Base-by-base conservation (phyloP, 1,140 invertebrate species). In the Patella vulgata region DNA sequence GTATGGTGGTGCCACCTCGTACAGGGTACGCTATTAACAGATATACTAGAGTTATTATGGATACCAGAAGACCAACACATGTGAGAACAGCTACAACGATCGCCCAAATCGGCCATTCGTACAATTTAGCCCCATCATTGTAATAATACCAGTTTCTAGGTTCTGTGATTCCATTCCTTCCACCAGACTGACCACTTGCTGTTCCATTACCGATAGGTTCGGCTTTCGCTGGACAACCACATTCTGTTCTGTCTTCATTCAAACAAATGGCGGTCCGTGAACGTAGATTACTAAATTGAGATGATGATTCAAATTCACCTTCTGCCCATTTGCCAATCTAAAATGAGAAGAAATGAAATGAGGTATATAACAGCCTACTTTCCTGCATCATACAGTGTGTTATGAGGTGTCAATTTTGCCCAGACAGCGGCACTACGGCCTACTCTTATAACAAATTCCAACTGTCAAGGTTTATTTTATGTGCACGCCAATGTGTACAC, bases 11-110 rank as follows among this genome's bases (percentile, higher is more conserved):
- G 17, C 85, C 85, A 17, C 82, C 79, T 47, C 77, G 72, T 3
- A 80, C 73, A 0, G 84, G 84, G 66, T 85, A 85, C 27, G 74
- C 74, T 57, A 83, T 71, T 43, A 86, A 55, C 63, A 88, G 86
- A 64, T 85, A 86, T 23, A 84, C 57, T 46, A 84, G 82, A 23
- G 83, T 75, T 19, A 85, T 70, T 11, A 85, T 46, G 0, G 80
- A 76, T 5, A 84, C 53, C 1, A 83, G 42, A 2, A 84, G 72
- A 1, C 84, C 84, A 2, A 84, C 47, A 31, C 74, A 61, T 0
- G 81, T 82, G 0, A 84, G 66, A 8, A 85, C 68, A 3, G 81
- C 81, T 19, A 84, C 61, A 1, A 78, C 76, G 28, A 85, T 79
- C 1, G 79, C 77, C 79, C 79, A 81, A 9, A 81, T 60, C 39